Percentiles rank a stretch among this genome's conserved stretches.
These are phyloP conservation scores for Sinocyclocheilus maitianheensis DNA, from an alignment of 2,113 vertebrate species.

Conservation along the genomic window DNA sequence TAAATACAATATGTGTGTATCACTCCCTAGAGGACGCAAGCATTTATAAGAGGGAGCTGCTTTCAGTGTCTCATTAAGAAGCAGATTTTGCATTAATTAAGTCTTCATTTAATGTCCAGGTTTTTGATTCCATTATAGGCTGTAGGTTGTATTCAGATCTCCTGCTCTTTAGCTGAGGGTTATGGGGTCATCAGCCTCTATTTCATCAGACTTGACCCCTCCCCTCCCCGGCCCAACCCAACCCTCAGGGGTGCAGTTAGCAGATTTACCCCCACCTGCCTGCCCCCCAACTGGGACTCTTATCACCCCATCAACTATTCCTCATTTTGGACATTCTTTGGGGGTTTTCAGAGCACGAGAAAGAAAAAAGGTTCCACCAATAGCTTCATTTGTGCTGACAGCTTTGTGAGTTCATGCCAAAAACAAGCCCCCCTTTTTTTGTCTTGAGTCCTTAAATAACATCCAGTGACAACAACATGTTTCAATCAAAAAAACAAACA, in stretches of 20 bases:
- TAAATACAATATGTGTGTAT: conserved; percentile 49
- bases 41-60: conserved; percentile 13
- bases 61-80: conserved; percentile 40
- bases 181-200: conserved; percentile 21
- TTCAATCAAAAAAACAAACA: conserved; percentile 55
- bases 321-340: conserved; percentile 11
- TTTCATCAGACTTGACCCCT: conserved; percentile 26
- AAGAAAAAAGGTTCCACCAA: conserved; percentile 63
- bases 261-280: conserved; percentile 48
- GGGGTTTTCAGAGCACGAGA: conserved; percentile 29
- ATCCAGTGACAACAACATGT: conserved; percentile 83
- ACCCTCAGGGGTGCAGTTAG: conserved; percentile 48
- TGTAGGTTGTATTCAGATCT: conserved; percentile 30
- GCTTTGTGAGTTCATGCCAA: conserved; percentile 83
- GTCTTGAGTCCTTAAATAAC: conserved; percentile 82
- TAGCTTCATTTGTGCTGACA: conserved; percentile 79
- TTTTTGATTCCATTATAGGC: conserved; percentile 38
- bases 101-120: conserved; percentile 27
- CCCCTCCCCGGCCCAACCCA: conserved; percentile 22
- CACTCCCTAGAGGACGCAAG: conserved; percentile 32
- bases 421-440: conserved; percentile 76
- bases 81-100: conserved; percentile 35
- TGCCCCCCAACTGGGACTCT: conserved; percentile 29
- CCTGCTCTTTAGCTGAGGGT: conserved; percentile 11
- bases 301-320: conserved; percentile 39